These are phyloP conservation scores for Bothrops jararaca DNA, from an alignment of 2,113 vertebrate genomes.

Conservation along the genomic window DNA sequence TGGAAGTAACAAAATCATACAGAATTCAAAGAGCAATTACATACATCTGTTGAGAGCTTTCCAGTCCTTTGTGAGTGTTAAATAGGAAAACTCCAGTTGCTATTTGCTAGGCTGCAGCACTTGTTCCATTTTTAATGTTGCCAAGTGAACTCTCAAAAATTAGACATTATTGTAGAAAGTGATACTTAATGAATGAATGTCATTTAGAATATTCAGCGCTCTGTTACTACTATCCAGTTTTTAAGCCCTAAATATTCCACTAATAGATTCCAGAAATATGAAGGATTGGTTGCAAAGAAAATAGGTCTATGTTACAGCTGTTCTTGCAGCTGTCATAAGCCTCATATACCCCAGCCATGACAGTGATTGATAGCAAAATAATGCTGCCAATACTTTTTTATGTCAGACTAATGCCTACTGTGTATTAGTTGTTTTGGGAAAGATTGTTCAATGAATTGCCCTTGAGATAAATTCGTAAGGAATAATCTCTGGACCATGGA, in stretches of 20 bases:
- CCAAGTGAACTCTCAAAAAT: conserved; percentile 68
- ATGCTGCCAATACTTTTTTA: conserved; percentile 63
- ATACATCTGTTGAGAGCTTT: conserved; percentile 60
- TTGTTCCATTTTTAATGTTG: conserved; percentile 55
- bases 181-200: conserved; percentile 62
- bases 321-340: conserved; percentile 67
- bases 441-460: conserved; percentile 37
- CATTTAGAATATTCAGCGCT: conserved; percentile 62
- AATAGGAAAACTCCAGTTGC: conserved; percentile 43
- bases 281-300: conserved; percentile 52
- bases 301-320: conserved; percentile 64
- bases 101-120: conserved; percentile 53
- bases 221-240: conserved; percentile 40
- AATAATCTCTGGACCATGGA: background rate
- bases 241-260: conserved; percentile 49
- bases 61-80: conserved; percentile 49
- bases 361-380: conserved; percentile 72
- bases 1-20: conserved; percentile 23
- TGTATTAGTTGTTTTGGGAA: conserved; percentile 45
- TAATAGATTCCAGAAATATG: conserved; percentile 48
- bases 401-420: conserved; percentile 64
- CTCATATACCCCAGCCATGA: conserved; percentile 47
- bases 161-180: conserved; percentile 63
- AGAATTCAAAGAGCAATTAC: conserved; percentile 54
- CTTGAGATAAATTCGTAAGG: conserved; percentile 5